Evolutionary conservation across 35 echinoderm and acorn worm genomes (phyloP).

Genomic region (Patiria miniata): DNA sequence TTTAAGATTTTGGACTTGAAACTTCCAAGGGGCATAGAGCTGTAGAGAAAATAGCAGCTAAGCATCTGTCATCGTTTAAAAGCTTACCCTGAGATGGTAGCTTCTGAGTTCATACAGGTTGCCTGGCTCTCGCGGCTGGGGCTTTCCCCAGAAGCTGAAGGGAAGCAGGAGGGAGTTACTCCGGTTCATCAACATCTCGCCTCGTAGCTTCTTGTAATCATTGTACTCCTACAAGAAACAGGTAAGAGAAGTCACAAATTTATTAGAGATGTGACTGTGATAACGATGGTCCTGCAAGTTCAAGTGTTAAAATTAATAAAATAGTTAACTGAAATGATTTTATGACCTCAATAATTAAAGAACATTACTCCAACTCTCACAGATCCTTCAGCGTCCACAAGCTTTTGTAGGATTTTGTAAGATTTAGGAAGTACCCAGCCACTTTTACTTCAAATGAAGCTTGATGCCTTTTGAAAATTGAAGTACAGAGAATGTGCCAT

Average conservation of each 20-base stretch:
- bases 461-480: too few relatives aligned
- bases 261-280: neutral
- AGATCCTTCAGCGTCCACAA: too few relatives aligned
- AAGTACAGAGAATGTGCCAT: too few relatives aligned
- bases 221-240: conserved; percentile 63
- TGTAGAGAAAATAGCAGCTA: too few relatives aligned
- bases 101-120: conserved; percentile 94
- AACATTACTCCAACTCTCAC: too few relatives aligned
- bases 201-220: conserved; percentile 89
- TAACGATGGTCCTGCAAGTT: neutral
- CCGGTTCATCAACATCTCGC: conserved; percentile 84
- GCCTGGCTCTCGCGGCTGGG: conserved; percentile 51
- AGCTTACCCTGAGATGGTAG: conserved; percentile 95
- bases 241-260: neutral
- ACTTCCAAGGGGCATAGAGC: too few relatives aligned
- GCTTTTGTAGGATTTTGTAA: too few relatives aligned
- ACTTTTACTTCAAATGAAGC: too few relatives aligned
- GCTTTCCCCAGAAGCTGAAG: conserved; percentile 90
- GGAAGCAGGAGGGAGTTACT: conserved; percentile 89
- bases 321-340: neutral
- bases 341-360: too few relatives aligned
- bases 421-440: too few relatives aligned
- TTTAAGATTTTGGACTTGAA: too few relatives aligned
- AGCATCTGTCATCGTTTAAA: too few relatives aligned
- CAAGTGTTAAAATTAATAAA: neutral